Base-by-base conservation (phyloP, 2,797 vertebrate genomes). In the Onychomys arenicola region DNA sequence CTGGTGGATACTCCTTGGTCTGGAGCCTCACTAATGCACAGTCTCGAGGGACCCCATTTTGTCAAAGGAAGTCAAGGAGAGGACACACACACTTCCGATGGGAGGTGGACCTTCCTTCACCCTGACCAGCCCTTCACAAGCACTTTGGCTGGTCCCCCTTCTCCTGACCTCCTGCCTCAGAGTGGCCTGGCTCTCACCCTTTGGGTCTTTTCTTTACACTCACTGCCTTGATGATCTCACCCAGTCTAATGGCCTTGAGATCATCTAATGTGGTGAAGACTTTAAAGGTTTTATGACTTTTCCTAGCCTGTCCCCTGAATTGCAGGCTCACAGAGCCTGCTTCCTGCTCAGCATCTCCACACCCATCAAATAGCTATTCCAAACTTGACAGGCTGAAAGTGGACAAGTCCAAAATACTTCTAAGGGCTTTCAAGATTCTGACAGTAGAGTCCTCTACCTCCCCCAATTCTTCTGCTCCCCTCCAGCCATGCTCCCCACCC, bases 191-290 rank as follows among this genome's bases (percentile, higher is more conserved):
- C 16, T 40, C 52, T 43, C 43, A 23, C 34, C 73, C 57, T 43
- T 55, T 2, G 75, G 32, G 40, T 19, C 46, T 63, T 32, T 76
- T 89, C 52, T 80, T 90, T 75, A 43, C 40, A 32, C 13, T 88
- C 55, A 34, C 61, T 25, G 77, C 34, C 65, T 90, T 40, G 14
- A 16, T 80, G 95, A 91, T 57, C 78, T 95, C 90, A 59, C 84
- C 29, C 43, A 76, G 37, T 61, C 67, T 81, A 23, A 37, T 27
- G 61, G 77, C 89, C 95, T 92, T 59, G 93, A 83, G 87, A 93
- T 82, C 73, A 85, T 52, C 90, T n/a, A 34, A 17, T 80, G 25
- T 52, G 34, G 40, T 69, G 67, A 75, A 43, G 73, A 40, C 29
- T 57, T 61, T 6, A 32, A 86, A 13, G 32, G 21, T 75, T 93